phyloP scores from a whole-genome alignment of 2,113 vertebrate genomes.

The Pteruthius melanotis region DNA sequence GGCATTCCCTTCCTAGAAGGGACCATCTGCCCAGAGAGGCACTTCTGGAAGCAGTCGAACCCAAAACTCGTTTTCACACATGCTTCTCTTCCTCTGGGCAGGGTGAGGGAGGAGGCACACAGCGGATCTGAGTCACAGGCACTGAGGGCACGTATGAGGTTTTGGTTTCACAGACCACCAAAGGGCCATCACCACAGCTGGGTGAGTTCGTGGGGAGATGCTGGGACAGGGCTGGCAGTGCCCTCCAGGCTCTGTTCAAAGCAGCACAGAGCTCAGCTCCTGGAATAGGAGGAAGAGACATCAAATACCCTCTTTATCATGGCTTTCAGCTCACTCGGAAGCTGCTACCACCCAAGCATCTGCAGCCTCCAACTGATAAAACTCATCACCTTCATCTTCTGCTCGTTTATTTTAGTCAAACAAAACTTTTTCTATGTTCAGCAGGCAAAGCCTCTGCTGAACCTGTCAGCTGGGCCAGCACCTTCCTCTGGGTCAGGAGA shows the following conservation, averaged over 20 bases:
- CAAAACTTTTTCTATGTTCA: not conserved
- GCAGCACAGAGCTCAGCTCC: not conserved
- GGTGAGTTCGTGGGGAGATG: not conserved
- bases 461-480: not conserved
- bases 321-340: not conserved
- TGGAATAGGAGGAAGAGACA: not conserved
- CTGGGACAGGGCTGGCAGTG: not conserved
- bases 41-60: not conserved
- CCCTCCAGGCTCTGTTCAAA: not conserved
- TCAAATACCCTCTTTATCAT: not conserved
- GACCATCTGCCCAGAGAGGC: not conserved
- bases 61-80: not conserved
- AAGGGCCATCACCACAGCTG: not conserved
- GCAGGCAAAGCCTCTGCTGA: not conserved
- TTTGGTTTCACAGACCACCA: not conserved
- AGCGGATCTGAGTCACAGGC: not conserved
- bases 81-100: not conserved
- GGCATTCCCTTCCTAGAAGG: not conserved
- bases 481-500: not conserved
- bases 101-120: not conserved
- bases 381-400: not conserved
- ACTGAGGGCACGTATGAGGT: rapidly evolving
- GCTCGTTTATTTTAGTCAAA: not conserved
- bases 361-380: not conserved
- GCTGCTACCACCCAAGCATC: not conserved